These are phyloP conservation scores for Nesoenas mayeri DNA, from an alignment of 2,113 vertebrate species.

Conservation along the genomic window DNA sequence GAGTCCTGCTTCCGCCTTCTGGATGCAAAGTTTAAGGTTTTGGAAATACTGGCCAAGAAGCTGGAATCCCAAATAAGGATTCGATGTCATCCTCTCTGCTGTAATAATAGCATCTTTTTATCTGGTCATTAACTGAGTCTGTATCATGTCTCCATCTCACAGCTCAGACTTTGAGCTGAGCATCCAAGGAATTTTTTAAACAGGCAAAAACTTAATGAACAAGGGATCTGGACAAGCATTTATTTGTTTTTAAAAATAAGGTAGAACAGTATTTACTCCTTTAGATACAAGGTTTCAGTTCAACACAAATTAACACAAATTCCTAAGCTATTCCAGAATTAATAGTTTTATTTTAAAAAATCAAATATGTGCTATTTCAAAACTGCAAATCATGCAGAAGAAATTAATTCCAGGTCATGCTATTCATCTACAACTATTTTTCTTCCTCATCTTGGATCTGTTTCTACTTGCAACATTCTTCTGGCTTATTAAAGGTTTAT, in stretches of 20 bases:
- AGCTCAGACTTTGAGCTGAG: neutral
- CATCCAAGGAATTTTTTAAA: neutral
- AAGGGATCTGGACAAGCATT: neutral
- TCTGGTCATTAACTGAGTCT: neutral
- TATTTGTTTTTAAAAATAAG: neutral
- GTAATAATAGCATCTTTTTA: neutral
- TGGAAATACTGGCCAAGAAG: neutral
- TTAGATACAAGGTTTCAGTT: neutral
- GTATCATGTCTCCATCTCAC: neutral
- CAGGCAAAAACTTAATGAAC: neutral
- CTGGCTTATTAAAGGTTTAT: constrained; percentile 12
- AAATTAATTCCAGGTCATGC: neutral
- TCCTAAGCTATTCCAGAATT: neutral
- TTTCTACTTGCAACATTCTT: constrained; percentile 20
- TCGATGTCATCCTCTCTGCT: neutral
- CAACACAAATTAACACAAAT: neutral
- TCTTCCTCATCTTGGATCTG: neutral
- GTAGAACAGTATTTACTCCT: neutral
- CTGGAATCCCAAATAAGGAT: neutral
- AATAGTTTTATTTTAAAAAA: neutral
- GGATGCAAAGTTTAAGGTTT: neutral
- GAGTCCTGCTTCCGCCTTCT: neutral
- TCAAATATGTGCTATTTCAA: neutral
- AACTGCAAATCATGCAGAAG: neutral
- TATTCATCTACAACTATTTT: neutral